phyloP scores from a whole-genome alignment of 2,888 invertebrate species.

The Aleiodes leptofemur region DNA sequence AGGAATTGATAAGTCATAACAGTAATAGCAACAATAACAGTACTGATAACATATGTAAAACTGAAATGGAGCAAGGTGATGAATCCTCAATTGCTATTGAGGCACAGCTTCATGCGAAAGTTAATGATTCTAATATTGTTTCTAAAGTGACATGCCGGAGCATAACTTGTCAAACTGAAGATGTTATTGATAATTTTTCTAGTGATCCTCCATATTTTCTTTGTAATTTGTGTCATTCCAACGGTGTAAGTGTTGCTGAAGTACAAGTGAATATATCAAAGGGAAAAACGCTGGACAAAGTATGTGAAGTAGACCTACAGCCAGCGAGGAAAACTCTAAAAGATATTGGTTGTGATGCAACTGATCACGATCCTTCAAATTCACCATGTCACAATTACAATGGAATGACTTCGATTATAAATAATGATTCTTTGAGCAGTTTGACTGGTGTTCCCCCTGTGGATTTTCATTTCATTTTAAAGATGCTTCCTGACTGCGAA shows the following conservation, averaged over 20 bases:
- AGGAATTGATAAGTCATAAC: too few species aligned
- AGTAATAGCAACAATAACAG: too few species aligned
- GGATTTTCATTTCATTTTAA: conserved; percentile 50
- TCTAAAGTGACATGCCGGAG: too few species aligned
- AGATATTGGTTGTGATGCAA: conserved; percentile 42
- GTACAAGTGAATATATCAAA: conserved; percentile 38
- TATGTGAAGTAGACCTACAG: conserved; percentile 19
- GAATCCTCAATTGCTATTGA: too few species aligned
- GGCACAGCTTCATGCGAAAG: too few species aligned
- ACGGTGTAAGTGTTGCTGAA: conserved; percentile 28
- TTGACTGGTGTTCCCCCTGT: conserved; percentile 48
- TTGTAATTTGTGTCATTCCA: conserved; percentile 2
- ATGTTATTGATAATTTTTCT: too few species aligned
- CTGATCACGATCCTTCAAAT: not conserved
- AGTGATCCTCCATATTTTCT: conserved; percentile 7
- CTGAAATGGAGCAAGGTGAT: too few species aligned
- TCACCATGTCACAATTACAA: conserved; percentile 33
- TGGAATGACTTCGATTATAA: conserved; percentile 41
- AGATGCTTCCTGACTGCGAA: conserved; percentile 45
- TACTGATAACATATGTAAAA: too few species aligned
- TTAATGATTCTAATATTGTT: too few species aligned
- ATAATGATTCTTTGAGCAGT: conserved; percentile 46
- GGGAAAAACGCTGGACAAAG: conserved; percentile 21
- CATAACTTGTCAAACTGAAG: too few species aligned
- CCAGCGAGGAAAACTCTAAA: not conserved